phyloP scores from a whole-genome alignment of 2,113 vertebrate genomes.

The Passerina amoena region DNA sequence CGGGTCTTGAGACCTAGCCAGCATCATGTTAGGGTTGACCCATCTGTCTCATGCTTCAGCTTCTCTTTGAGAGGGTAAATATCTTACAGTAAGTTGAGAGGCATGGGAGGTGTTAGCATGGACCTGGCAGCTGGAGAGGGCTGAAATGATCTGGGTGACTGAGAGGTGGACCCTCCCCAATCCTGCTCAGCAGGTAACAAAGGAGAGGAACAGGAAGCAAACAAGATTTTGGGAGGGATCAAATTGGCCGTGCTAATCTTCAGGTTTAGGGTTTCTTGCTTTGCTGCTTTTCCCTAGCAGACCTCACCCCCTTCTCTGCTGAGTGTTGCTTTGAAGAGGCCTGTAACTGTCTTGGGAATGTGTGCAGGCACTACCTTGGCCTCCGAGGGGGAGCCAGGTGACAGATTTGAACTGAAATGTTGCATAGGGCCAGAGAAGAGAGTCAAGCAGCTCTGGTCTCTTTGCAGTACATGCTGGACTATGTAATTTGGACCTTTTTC shows the following conservation, averaged over 20 bases:
- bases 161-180: neutral
- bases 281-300: conserved; percentile 5
- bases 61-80: neutral
- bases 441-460: neutral
- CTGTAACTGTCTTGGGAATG: neutral
- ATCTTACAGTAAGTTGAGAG: neutral
- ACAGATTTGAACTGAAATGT: neutral
- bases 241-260: conserved; percentile 44
- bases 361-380: neutral
- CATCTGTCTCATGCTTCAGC: neutral
- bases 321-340: neutral
- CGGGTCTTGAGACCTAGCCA: neutral
- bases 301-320: neutral
- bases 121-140: neutral
- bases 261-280: conserved; percentile 45
- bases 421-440: neutral
- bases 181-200: conserved; percentile 28
- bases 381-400: neutral
- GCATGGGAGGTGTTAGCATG: neutral
- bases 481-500: neutral
- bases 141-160: neutral
- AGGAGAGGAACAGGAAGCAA: conserved; percentile 44
- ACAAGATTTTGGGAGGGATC: neutral
- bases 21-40: neutral
- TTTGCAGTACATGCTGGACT: neutral